These are phyloP conservation scores for Luffia ferchaultella DNA, from an alignment of 2,888 invertebrate genomes.

Conservation along the genomic window DNA sequence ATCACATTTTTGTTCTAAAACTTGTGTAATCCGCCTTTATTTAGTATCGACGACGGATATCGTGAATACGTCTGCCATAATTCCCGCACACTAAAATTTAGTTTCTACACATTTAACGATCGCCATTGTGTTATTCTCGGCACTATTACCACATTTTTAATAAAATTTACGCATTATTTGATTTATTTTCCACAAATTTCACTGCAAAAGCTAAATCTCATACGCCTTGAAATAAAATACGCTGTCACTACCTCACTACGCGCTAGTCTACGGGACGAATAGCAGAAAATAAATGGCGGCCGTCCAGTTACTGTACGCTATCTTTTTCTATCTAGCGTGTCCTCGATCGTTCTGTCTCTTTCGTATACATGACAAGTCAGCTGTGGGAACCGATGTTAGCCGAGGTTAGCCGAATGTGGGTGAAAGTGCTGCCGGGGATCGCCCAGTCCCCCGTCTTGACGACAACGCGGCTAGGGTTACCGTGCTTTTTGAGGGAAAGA, in stretches of 20 bases:
- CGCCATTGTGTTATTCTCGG: not conserved
- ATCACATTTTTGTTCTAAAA: conserved; percentile 54
- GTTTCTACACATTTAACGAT: conserved; percentile 9
- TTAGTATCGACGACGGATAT: conserved; percentile 48
- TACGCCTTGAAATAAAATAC: conserved; percentile 23
- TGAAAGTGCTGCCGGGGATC: conserved; percentile 56
- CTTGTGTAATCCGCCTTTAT: conserved; percentile 57
- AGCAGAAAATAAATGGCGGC: conserved; percentile 60
- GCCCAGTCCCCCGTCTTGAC: too few species aligned
- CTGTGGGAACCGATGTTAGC: conserved; percentile 50
- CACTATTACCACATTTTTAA: too few species aligned
- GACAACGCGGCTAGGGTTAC: too few species aligned
- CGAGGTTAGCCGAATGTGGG: conserved; percentile 45
- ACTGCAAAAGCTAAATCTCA: conserved; percentile 24
- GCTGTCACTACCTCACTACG: conserved; percentile 38
- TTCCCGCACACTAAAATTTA: conserved; percentile 26
- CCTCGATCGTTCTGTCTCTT: conserved; percentile 25
- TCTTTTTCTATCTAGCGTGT: conserved; percentile 21
- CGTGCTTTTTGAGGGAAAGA: too few species aligned
- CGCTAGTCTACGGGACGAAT: conserved; percentile 32
- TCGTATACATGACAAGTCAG: conserved; percentile 47
- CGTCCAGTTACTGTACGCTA: conserved; percentile 40
- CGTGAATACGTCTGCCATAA: conserved; percentile 40
- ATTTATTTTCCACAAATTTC: conserved; percentile 8
- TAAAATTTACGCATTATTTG: too few species aligned